phyloP scores from a whole-genome alignment of 2,797 vertebrate genomes.

The Myripristis jacobus region DNA sequence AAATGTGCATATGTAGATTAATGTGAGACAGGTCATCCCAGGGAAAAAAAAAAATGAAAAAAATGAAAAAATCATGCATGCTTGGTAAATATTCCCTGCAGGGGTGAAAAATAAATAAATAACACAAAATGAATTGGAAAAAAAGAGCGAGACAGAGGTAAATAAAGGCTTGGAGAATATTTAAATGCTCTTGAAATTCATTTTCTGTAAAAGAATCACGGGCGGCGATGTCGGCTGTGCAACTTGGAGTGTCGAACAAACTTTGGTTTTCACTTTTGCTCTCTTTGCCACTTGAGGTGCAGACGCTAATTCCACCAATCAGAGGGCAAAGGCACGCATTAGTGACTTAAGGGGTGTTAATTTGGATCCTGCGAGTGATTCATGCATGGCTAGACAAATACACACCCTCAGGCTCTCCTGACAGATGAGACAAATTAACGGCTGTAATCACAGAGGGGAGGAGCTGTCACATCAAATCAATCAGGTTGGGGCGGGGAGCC shows the following conservation, averaged over 20 bases:
- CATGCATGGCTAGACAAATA: slow-evolving; percentile 61
- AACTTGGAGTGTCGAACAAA: too few relatives aligned
- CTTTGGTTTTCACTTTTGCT: slow-evolving; percentile 11
- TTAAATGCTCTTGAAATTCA: too few relatives aligned
- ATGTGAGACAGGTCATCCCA: slow-evolving; percentile 19
- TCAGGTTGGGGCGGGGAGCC: neutral
- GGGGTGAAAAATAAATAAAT: too few relatives aligned
- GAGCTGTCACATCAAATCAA: slow-evolving; percentile 68
- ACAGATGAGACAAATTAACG: slow-evolving; percentile 76
- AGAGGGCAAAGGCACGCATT: slow-evolving; percentile 28
- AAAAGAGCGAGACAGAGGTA: neutral
- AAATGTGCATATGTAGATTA: too few relatives aligned
- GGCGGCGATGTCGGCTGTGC: too few relatives aligned
- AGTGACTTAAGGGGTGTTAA: slow-evolving; percentile 54
- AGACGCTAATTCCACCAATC: slow-evolving; percentile 47
- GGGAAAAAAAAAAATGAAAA: too few relatives aligned
- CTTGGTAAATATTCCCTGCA: too few relatives aligned
- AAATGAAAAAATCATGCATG: too few relatives aligned
- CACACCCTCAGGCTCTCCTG: slow-evolving; percentile 60
- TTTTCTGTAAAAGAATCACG: too few relatives aligned
- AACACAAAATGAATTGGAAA: too few relatives aligned
- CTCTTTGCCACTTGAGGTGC: slow-evolving; percentile 30
- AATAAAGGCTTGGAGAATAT: neutral
- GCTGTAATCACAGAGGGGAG: slow-evolving; percentile 70
- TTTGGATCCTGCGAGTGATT: slow-evolving; percentile 60